Percentiles rank a stretch among this genome's conserved stretches.
Conservation (phyloP, 1,140 invertebrate species). For the Drosophila kurseongensis region DNA sequence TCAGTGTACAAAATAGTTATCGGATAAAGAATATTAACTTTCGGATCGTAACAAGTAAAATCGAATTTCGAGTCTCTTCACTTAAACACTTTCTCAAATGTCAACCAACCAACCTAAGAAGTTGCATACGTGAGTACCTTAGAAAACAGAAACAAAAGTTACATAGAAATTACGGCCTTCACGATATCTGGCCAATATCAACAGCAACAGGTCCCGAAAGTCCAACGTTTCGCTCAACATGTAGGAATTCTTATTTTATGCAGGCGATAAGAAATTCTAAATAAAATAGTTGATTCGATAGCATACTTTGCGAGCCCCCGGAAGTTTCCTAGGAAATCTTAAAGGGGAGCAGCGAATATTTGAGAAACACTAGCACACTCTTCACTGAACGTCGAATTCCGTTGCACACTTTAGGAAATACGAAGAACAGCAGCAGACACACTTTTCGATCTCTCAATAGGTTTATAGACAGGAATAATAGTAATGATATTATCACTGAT, state of each 20-base stretch:
- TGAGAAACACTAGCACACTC: constrained; percentile 23
- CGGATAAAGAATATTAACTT: constrained; percentile 8
- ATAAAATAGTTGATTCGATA: constrained; percentile 18
- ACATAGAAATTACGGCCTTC: constrained; percentile 32
- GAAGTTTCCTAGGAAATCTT: constrained; percentile 43
- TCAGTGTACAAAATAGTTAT: constrained; percentile 49
- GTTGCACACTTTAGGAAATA: constrained; percentile 38
- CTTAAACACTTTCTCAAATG: constrained; percentile 31
- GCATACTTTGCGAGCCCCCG: constrained; percentile 39
- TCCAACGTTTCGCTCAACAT: constrained; percentile 49
- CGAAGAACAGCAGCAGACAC: constrained; percentile 28
- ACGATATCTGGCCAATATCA: constrained; percentile 36
- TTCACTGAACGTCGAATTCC: constrained; percentile 36
- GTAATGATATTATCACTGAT: constrained; percentile 18
- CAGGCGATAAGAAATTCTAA: constrained; percentile 47
- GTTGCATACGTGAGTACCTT: constrained; percentile 78
- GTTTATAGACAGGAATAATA: constrained; percentile 30
- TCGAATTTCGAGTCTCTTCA: constrained; percentile 39
- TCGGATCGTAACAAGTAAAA: constrained; percentile 26
- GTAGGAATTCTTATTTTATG: constrained; percentile 53
- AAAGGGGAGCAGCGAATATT: not conserved
- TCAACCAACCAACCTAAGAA: constrained; percentile 38
- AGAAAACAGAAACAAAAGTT: constrained; percentile 45
- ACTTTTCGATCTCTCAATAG: constrained; percentile 55
- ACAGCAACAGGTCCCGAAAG: constrained; percentile 22